These are phyloP conservation scores for Lanius collurio DNA, from an alignment of 2,113 vertebrate genomes.

Conservation along the genomic window DNA sequence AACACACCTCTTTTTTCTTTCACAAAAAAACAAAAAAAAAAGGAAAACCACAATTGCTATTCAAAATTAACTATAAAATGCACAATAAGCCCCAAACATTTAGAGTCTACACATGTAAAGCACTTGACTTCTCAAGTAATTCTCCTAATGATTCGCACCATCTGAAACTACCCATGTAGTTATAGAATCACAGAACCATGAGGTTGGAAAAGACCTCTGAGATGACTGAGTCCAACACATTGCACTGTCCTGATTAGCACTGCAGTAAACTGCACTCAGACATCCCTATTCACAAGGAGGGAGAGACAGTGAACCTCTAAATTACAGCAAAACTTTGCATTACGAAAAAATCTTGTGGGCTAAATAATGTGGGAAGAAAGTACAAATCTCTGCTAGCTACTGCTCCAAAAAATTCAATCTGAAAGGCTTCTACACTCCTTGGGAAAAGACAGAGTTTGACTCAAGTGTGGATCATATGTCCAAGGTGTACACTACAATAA, in stretches of 20 bases:
- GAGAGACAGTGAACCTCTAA: background rate
- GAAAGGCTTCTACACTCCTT: background rate
- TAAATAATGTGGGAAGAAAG: background rate
- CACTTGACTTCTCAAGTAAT: accelerated
- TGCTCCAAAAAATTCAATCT: background rate
- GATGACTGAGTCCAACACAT: background rate
- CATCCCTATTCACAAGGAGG: background rate
- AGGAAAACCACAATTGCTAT: background rate
- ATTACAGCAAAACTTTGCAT: background rate
- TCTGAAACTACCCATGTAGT: background rate
- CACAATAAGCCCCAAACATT: background rate
- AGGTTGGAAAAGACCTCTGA: background rate
- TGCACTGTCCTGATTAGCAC: background rate
- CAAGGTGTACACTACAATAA: accelerated
- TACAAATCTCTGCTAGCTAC: background rate
- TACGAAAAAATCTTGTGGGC: no score
- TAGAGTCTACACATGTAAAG: background rate
- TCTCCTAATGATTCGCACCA: background rate
- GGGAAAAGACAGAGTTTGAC: background rate
- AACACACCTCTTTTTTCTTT: accelerated
- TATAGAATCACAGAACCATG: background rate
- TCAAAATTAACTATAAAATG: background rate
- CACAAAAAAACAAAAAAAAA: background rate
- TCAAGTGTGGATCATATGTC: background rate
- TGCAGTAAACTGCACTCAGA: background rate